Evolutionary conservation across 2,113 vertebrate genomes (phyloP), one percentile per base, ranked within the genome.

Genomic region (Cygnus atratus): DNA sequence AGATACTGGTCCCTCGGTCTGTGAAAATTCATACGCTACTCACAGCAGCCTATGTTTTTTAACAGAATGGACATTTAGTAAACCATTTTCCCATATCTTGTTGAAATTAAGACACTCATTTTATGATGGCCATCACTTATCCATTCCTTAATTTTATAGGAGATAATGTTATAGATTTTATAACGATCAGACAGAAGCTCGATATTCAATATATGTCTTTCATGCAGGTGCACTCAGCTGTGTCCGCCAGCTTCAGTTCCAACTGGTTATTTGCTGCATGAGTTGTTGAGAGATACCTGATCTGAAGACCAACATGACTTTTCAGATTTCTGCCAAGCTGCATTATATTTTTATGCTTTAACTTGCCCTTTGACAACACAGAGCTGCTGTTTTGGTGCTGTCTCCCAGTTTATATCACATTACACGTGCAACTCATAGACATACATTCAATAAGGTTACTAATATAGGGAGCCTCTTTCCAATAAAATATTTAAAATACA

Each of bases 211-310:
- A 58, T 33, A 39, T 2, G 1, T 13, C 14, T 55, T 62, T 79
- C 44, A 86, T 54, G 84, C 31, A 90, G 35, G 4, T 31, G 15
- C 33, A 33, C 50, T 57, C 41, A 74, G 43, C 28, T 90, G 10
- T 66, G 54, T 66, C 76, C 84, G 62, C 28, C 57, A 93, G 71
- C 58, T 84, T 96, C 93, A 72, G 44, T 90, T 95, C 71, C 91
- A 91, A 87, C 44, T 84, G 62, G 52, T 21, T 89, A 78, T 91
- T 54, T 88, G 41, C 31, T 81, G 37, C 59, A 78, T 59, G 41
- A 93, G 54, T 72, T 94, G 67, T 46, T 77, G 78, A 92, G 57
- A 76, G 71, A 96, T 52, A 93, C 24, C 61, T 14, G 29, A 87
- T 61, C 35, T 91, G 66, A 96, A 96, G 95, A 87, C 57, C 71